Evolutionary conservation across 2,888 invertebrate species (phyloP).

Genomic region (Stenolophus ochropezus): DNA sequence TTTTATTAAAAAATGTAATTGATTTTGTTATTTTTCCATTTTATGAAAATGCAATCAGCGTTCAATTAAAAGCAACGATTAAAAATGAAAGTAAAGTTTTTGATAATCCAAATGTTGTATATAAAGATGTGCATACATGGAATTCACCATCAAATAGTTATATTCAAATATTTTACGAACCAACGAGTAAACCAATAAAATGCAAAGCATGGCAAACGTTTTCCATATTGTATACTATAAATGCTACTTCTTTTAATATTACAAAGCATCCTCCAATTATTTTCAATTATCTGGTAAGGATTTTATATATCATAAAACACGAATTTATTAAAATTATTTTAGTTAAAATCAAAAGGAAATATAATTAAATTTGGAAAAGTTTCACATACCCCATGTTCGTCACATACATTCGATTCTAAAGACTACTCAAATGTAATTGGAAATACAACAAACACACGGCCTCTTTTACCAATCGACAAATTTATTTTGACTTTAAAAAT

Average conservation of each 20-base stretch:
- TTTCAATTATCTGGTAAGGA: constrained; percentile 62
- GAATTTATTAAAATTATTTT: constrained; percentile 61
- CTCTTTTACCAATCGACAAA: constrained; percentile 67
- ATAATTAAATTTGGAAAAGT: constrained; percentile 68
- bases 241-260: constrained; percentile 45
- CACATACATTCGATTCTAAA: constrained; percentile 64
- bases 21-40: constrained; percentile 69
- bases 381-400: constrained; percentile 66
- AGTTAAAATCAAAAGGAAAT: constrained; percentile 70
- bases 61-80: constrained; percentile 68
- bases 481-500: constrained; percentile 73
- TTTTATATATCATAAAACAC: not conserved
- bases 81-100: not conserved
- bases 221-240: constrained; percentile 68
- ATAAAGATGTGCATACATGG: constrained; percentile 63
- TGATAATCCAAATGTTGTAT: not conserved
- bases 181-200: constrained; percentile 64
- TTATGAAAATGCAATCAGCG: constrained; percentile 68
- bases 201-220: constrained; percentile 70
- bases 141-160: constrained; percentile 70
- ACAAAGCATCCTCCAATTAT: constrained; percentile 43
- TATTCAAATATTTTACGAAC: constrained; percentile 67
- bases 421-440: constrained; percentile 68
- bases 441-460: constrained; percentile 66
- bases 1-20: constrained; percentile 65